Evolutionary conservation across 2,888 invertebrate genomes (phyloP), one percentile per base, ranked within the genome.

Genomic region (Nomada ruficornis): DNA sequence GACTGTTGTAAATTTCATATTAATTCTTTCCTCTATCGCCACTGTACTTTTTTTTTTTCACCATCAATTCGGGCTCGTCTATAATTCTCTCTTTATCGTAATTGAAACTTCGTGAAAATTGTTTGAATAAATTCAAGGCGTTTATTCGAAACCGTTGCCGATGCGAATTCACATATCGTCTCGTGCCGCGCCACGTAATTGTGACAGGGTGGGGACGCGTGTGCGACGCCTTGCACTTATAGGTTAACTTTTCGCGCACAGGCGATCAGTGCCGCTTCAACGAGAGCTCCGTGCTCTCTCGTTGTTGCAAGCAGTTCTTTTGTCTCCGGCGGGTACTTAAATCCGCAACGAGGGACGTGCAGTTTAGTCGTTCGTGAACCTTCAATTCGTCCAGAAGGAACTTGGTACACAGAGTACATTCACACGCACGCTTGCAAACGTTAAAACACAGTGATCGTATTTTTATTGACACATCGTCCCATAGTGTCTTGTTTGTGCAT

Each of bases 201-300:
- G 74, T 26, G 65, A 57, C 13, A 77, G 84, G 86, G 87, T 80
- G 88, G 86, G 87, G 88, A 83, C 63, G 79, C 71, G 77, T 77
- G 80, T 82, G 77, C 70, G 80, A 71, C 79, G 81, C 80, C 26
- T 77, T 50, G 80, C 85, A 80, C 84, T 86, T 81, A 80, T 88
- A 86, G 87, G 81, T 88, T 85, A 86, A 82, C 77, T 72, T 86
- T 78, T 81, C 74, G 84, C 84, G 83, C 75, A 84, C 80, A 26
- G 69, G 13, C 73, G 85, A 76, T 83, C 85, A 87, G 87, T 87
- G 74, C 80, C 79, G 84, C 84, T 83, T 85, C 72, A 83, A 80
- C 71, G 80, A 69, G 80, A 74, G 59, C 71, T 72, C 54, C 23
- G 77, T 44, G 77, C 69, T 60, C 69, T 77, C 59, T 80, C 77